Evolutionary conservation across 2,888 invertebrate species (phyloP), one percentile per base, ranked within the genome.

Genomic region (Thecophora atra): DNA sequence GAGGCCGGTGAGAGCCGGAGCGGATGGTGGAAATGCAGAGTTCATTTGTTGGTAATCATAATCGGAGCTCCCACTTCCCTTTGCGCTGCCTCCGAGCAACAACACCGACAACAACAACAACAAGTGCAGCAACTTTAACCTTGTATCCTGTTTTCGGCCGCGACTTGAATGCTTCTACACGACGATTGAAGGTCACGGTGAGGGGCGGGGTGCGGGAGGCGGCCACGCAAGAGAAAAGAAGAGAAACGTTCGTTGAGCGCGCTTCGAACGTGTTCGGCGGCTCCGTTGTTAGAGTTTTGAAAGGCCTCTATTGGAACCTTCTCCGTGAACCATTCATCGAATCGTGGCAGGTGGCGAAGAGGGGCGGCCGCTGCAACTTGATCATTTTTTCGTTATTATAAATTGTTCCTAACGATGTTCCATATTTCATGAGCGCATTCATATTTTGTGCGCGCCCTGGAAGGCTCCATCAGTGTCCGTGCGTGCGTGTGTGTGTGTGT

Each of bases 331-430:
- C 5, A n/a, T 30, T 60, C 11, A 26, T 65, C 11, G 28, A 19
- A 19, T n/a, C 6, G 1, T 6, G 24, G 2, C 3, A 30, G 52
- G n/a, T 11, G 52, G 17, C 28, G 66, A 8, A 5, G 66, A 30
- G 47, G 4, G 52, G 28, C 11, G 51, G n/a, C n/a, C 26, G 3
- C 30, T 63, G 17, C 15, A 21, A 30, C 8, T 15, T 28, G 7
- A 24, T 52, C 65, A 72, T 78, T 77, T 78, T 79, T 81, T 80
- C 84, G 84, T 84, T 83, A 85, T 85, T 84, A 85, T 85, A 84
- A 85, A 85, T 85, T 83, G 85, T 85, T 81, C 83, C 85, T 85
- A 85, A 85, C 85, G 85, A 85, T 85, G 82, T 80, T 83, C 79
- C 84, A 85, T 85, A 83, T 85, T 82, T 85, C 85, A 84, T 84